A percentile compares a stretch with the other conserved stretches of the same genome.
Evolutionary conservation across 2,113 vertebrate genomes (phyloP).

Genomic region (Hippocampus guttulatus): DNA sequence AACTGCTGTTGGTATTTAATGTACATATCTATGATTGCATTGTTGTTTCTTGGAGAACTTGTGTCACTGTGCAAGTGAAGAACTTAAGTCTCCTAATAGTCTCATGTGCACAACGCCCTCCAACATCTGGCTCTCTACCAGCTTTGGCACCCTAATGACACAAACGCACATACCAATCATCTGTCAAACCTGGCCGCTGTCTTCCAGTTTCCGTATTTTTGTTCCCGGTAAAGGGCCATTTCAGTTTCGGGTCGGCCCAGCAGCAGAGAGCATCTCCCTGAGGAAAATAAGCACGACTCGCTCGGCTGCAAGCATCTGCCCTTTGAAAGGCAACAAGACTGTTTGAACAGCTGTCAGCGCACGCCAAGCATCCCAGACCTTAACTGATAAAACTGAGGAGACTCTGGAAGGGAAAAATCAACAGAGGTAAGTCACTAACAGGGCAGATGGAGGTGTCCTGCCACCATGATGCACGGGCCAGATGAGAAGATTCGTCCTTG

Average conservation of each 20-base stretch:
- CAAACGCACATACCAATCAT: constrained; percentile 2
- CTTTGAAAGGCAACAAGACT: constrained; percentile 68
- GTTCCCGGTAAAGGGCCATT: constrained; percentile 56
- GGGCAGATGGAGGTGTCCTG: constrained; percentile 30
- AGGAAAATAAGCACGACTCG: constrained; percentile 76
- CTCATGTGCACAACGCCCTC: neutral
- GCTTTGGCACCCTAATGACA: constrained; percentile 28
- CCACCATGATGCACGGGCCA: constrained; percentile 4
- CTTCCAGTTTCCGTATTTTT: constrained; percentile 46
- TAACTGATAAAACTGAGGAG: constrained; percentile 66
- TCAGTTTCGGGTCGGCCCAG: constrained; percentile 47
- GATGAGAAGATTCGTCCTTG: constrained; percentile 8
- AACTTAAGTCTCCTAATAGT: constrained; percentile 12
- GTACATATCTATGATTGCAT: neutral
- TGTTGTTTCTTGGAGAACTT: neutral
- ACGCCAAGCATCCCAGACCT: constrained; percentile 55
- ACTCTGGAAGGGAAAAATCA: constrained; percentile 42
- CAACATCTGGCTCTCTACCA: constrained; percentile 57
- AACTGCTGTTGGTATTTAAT: neutral
- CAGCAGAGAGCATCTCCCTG: constrained; percentile 66
- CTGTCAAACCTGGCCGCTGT: constrained; percentile 28
- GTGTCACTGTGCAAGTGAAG: neutral
- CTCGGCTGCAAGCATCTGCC: constrained; percentile 76
- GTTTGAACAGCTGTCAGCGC: constrained; percentile 77
- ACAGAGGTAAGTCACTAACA: constrained; percentile 39